Evolutionary conservation across 2,888 invertebrate genomes (phyloP).

Genomic region (Harmothoe impar): DNA sequence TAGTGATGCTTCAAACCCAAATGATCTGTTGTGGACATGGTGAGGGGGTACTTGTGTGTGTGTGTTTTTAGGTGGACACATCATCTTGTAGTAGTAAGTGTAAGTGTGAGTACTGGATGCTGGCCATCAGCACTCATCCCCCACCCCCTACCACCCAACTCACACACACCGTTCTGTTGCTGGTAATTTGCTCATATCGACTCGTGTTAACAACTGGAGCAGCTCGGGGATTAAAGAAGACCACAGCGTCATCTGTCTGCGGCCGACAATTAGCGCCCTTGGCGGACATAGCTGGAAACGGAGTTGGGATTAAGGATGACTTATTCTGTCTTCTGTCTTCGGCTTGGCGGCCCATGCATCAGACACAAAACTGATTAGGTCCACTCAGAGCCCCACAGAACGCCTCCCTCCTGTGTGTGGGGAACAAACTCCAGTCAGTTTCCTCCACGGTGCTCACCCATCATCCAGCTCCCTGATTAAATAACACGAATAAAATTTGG

Average conservation of each 20-base stretch:
- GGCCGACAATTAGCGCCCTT: constrained; percentile 33
- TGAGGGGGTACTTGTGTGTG: neutral
- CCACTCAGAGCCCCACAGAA: neutral
- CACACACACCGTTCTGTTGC: constrained; percentile 3
- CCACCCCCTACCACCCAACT: no score
- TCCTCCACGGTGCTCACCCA: neutral
- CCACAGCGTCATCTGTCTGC: constrained; percentile 52
- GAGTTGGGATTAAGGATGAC: constrained; percentile 43
- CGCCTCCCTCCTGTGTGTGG: constrained; percentile 34
- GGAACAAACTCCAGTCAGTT: constrained; percentile 57
- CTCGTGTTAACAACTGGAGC: neutral
- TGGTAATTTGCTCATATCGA: neutral
- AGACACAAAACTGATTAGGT: constrained; percentile 50
- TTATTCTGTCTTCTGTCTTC: constrained; percentile 62
- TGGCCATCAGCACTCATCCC: neutral
- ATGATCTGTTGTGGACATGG: neutral
- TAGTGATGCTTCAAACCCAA: neutral
- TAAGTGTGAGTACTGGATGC: no score
- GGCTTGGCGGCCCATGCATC: constrained; percentile 37
- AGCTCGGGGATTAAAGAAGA: constrained; percentile 32
- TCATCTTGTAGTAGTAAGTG: no score
- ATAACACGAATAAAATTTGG: constrained; percentile 58
- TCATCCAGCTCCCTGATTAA: constrained; percentile 58
- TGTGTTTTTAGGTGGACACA: neutral
- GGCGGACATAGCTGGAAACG: constrained; percentile 47